Evolutionary conservation across 2,888 invertebrate species (phyloP).

Genomic region (Tridacna crocea): DNA sequence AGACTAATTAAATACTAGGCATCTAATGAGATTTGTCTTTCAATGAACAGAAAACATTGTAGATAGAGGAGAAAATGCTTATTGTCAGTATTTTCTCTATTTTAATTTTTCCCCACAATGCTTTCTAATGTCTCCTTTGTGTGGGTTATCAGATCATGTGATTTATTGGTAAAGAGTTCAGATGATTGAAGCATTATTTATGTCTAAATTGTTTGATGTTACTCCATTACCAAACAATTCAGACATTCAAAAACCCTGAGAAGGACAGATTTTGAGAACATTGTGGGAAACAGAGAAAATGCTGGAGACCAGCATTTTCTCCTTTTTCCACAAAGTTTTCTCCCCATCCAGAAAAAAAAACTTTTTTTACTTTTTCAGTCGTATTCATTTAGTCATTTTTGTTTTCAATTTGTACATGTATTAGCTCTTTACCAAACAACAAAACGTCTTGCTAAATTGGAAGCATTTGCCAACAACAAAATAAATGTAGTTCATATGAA

Average conservation of each 20-base stretch:
- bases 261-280: not conserved
- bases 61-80: not conserved
- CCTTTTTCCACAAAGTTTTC: not conserved
- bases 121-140: not conserved
- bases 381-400: no score
- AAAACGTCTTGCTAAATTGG: no score
- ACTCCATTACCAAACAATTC: not conserved
- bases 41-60: not conserved
- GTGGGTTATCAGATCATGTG: no score
- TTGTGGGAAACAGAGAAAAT: not conserved
- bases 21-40: no score
- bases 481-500: no score
- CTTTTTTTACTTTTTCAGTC: not conserved
- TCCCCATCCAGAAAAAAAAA: not conserved
- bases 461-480: no score
- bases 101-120: not conserved
- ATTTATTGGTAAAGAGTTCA: no score
- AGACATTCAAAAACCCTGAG: not conserved
- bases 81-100: not conserved
- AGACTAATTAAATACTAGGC: no score
- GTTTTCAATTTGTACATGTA: no score
- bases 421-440: no score
- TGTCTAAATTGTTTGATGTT: no score
- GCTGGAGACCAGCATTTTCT: not conserved
- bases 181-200: no score